Evolutionary conservation across 1,140 invertebrate genomes (phyloP).

Genomic region (Leptopilina boulardi): DNA sequence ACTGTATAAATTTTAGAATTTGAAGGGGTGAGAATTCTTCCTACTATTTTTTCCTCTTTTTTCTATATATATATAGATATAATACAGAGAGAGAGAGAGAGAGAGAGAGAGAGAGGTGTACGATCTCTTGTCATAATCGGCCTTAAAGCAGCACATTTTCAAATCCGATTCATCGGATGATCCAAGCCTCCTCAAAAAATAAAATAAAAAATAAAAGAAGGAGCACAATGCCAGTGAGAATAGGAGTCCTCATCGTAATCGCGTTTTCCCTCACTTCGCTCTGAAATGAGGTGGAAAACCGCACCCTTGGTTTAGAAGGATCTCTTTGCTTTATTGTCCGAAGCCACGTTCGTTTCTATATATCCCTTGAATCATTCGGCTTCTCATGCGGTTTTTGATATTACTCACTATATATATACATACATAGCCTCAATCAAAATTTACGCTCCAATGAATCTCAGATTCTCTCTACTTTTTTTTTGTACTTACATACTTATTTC

Average conservation of each 20-base stretch:
- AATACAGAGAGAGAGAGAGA: too few species aligned
- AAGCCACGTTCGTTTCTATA: constrained; percentile 46
- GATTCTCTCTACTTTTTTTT: neutral
- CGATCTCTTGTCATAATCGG: constrained; percentile 27
- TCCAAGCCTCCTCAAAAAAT: constrained; percentile 52
- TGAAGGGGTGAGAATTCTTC: constrained; percentile 17
- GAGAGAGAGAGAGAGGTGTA: neutral
- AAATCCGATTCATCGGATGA: constrained; percentile 71
- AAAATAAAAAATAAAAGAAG: constrained; percentile 36
- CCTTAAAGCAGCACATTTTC: constrained; percentile 43
- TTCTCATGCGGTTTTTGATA: constrained; percentile 59
- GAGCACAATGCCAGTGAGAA: constrained; percentile 60
- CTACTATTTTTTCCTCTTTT: constrained; percentile 19
- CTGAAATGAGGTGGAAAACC: constrained; percentile 74
- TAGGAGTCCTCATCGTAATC: constrained; percentile 59
- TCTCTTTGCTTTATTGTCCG: constrained; percentile 49
- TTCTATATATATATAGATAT: neutral
- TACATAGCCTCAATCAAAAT: constrained; percentile 52
- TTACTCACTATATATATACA: constrained; percentile 32
- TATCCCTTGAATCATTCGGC: constrained; percentile 48
- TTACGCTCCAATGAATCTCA: constrained; percentile 49
- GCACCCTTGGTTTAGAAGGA: constrained; percentile 52
- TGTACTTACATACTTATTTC: too few species aligned
- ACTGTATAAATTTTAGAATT: too few species aligned
- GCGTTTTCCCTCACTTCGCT: constrained; percentile 65